A percentile compares a stretch with the other conserved stretches of the same genome.
These are phyloP conservation scores for Pomatorhinus ruficollis DNA, from an alignment of 2,113 vertebrate species.

Conservation along the genomic window DNA sequence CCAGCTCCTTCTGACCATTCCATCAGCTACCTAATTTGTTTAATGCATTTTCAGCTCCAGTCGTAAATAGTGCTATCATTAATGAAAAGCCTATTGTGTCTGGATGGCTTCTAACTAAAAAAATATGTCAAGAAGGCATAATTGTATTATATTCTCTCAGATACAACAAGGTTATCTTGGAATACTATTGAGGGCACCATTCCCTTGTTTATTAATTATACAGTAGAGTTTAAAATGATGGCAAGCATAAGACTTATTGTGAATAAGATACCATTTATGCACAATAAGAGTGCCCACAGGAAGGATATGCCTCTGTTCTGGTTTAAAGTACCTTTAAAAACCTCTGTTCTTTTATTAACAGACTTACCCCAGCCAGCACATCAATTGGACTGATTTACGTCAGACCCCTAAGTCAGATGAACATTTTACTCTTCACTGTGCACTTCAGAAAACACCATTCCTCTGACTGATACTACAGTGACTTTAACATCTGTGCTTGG, in stretches of 20 bases:
- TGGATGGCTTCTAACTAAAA: neutral
- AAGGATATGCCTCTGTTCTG: neutral
- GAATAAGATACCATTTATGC: neutral
- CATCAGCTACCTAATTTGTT: constrained; percentile 6
- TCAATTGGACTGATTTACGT: neutral
- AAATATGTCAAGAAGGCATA: neutral
- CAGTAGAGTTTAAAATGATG: neutral
- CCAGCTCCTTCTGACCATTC: neutral
- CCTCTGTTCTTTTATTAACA: neutral
- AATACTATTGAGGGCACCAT: neutral
- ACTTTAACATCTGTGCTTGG: neutral
- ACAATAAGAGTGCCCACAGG: neutral
- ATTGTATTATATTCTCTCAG: neutral
- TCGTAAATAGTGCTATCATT: neutral
- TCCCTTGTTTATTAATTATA: neutral
- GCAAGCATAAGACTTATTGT: neutral
- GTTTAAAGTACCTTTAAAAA: neutral
- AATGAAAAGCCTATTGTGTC: constrained; percentile 23
- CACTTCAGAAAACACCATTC: neutral
- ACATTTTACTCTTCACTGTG: neutral
- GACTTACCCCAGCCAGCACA: neutral
- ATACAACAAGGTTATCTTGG: neutral
- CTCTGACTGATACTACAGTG: neutral
- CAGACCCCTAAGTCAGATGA: neutral
- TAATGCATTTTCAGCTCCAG: constrained; percentile 16